phyloP scores from a whole-genome alignment of 2,888 invertebrate species.

The Smittia aterrima region DNA sequence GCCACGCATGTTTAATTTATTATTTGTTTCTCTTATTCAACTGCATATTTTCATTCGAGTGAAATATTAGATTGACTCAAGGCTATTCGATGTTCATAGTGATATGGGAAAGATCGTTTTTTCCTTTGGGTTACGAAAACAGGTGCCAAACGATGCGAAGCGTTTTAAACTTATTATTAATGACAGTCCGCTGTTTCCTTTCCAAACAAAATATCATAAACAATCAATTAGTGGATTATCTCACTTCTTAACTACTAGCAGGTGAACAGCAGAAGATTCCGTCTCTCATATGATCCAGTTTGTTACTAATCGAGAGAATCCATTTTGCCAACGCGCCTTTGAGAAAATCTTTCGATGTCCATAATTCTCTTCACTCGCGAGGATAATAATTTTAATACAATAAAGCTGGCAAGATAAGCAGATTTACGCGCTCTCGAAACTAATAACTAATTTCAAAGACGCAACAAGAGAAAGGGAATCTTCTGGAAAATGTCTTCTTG shows the following conservation, averaged over 20 bases:
- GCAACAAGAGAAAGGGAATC: background rate
- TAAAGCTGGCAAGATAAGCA: conserved; percentile 14
- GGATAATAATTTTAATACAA: conserved; percentile 31
- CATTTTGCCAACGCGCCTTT: background rate
- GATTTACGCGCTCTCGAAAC: background rate
- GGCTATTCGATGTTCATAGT: conserved; percentile 16
- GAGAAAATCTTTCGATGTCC: conserved; percentile 38
- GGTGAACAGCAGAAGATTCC: background rate
- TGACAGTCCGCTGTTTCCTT: conserved; percentile 7
- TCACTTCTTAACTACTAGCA: conserved; percentile 8
- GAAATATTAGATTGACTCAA: conserved; percentile 38
- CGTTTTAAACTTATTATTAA: conserved; percentile 24
- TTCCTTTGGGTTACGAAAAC: background rate
- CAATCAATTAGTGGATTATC: conserved; percentile 34
- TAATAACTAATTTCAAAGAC: conserved; percentile 6
- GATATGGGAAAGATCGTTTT: background rate
- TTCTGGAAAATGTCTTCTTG: conserved; percentile 34
- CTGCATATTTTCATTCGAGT: conserved; percentile 21
- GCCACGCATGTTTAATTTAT: conserved; percentile 36
- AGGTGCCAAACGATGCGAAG: background rate
- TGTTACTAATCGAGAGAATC: background rate
- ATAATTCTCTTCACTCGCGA: conserved; percentile 23
- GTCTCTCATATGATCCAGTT: background rate
- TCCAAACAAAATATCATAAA: conserved; percentile 22
- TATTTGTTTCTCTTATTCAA: conserved; percentile 11